Evolutionary conservation across 2,113 vertebrate species (phyloP).

Genomic region (Bungarus multicinctus): DNA sequence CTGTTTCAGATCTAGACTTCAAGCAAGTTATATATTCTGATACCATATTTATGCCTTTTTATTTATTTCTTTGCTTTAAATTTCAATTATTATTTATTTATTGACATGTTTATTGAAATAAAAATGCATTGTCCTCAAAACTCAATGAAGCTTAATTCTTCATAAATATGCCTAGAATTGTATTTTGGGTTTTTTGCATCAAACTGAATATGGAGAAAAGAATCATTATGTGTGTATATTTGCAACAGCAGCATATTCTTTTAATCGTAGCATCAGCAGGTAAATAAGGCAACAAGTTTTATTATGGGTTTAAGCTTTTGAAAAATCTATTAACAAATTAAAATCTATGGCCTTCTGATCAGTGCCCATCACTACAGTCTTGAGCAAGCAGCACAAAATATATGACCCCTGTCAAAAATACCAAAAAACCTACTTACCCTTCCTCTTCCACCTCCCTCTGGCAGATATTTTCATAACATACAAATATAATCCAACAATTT

Average conservation of each 20-base stretch:
- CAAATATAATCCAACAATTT: constrained; percentile 7
- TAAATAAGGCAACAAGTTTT: not conserved
- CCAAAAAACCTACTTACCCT: not conserved
- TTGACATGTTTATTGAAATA: not conserved
- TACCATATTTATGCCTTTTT: too few relatives aligned
- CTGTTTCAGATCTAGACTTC: not conserved
- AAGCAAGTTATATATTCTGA: not conserved
- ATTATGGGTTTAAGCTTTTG: not conserved
- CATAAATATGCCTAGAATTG: not conserved
- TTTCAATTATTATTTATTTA: not conserved
- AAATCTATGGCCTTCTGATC: not conserved
- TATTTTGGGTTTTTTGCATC: not conserved
- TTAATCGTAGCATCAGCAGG: not conserved
- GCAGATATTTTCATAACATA: not conserved
- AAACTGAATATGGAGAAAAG: too few relatives aligned
- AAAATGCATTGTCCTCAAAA: not conserved
- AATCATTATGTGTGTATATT: not conserved
- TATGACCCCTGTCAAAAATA: not conserved
- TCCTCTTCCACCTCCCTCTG: not conserved
- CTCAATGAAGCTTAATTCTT: not conserved
- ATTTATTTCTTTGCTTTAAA: not conserved
- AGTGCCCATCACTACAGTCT: not conserved
- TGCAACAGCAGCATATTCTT: not conserved
- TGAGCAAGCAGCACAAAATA: not conserved
- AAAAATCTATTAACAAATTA: not conserved